These are phyloP conservation scores for Acanthochromis polyacanthus DNA, from an alignment of 2,113 vertebrate genomes.

Conservation along the genomic window DNA sequence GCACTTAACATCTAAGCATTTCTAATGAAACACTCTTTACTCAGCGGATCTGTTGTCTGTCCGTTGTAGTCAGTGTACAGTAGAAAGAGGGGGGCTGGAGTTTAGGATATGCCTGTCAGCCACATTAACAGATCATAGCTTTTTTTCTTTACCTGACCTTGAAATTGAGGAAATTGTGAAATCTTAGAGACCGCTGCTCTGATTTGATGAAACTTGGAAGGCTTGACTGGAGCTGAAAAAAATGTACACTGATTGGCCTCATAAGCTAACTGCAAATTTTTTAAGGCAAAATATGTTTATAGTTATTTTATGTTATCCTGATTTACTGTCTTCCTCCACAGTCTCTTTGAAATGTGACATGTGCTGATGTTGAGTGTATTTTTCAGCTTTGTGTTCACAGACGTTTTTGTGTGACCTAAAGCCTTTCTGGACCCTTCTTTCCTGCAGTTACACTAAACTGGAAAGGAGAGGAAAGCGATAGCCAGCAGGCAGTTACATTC, in stretches of 20 bases:
- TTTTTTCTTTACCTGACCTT: conserved; percentile 59
- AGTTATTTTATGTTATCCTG: neutral
- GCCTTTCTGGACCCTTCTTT: conserved; percentile 23
- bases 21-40: conserved; percentile 47
- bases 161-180: conserved; percentile 72
- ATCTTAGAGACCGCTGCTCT: conserved; percentile 61
- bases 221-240: conserved; percentile 37
- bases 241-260: conserved; percentile 59
- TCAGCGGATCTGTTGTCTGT: conserved; percentile 35
- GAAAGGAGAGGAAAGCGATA: conserved; percentile 39
- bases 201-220: conserved; percentile 68
- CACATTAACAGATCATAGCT: conserved; percentile 63
- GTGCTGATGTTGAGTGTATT: conserved; percentile 18
- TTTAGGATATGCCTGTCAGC: conserved; percentile 64
- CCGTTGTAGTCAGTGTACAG: conserved; percentile 32
- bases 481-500: conserved; percentile 55
- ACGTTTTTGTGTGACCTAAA: conserved; percentile 3
- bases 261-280: conserved; percentile 20
- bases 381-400: conserved; percentile 36
- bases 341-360: conserved; percentile 15
- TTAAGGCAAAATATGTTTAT: conserved; percentile 32
- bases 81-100: neutral
- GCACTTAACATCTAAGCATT: conserved; percentile 51
- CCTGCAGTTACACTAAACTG: conserved; percentile 26
- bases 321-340: conserved; percentile 4